Percentiles rank a stretch among this genome's conserved stretches.
phyloP scores from a whole-genome alignment of 2,888 invertebrate genomes.

The Allolobophora icterica region DNA sequence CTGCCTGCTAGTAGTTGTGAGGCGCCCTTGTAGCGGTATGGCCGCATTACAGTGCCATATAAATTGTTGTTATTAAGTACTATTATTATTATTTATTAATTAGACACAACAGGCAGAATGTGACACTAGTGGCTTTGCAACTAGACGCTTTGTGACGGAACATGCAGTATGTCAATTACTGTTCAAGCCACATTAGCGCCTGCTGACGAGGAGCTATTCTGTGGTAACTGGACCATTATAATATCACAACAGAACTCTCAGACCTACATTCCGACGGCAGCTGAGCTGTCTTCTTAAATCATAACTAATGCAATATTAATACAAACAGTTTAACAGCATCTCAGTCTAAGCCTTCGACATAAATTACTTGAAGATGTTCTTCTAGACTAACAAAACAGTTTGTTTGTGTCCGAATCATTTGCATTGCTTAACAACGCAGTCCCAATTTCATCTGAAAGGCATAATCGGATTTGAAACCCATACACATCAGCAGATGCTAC shows the following conservation, averaged over 20 bases:
- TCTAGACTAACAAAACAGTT: no score
- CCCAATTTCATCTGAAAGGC: background rate
- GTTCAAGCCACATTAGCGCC: no score
- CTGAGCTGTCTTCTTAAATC: background rate
- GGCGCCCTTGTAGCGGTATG: no score
- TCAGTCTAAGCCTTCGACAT: background rate
- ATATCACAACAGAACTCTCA: background rate
- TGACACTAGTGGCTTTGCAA: background rate
- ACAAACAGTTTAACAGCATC: background rate
- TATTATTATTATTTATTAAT: no score
- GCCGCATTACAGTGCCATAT: no score
- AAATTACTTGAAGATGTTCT: background rate
- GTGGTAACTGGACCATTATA: background rate
- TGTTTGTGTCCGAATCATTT: background rate
- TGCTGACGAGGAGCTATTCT: background rate
- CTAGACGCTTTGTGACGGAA: background rate
- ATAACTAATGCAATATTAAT: background rate
- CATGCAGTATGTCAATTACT: no score
- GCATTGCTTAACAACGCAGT: background rate
- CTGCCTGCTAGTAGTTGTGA: no score
- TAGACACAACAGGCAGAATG: no score
- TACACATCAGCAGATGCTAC: background rate
- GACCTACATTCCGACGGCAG: background rate
- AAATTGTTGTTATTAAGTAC: no score
- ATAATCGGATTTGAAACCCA: background rate